phyloP scores from a whole-genome alignment of 2,797 vertebrate genomes.

The Phoxinus dragarum region DNA sequence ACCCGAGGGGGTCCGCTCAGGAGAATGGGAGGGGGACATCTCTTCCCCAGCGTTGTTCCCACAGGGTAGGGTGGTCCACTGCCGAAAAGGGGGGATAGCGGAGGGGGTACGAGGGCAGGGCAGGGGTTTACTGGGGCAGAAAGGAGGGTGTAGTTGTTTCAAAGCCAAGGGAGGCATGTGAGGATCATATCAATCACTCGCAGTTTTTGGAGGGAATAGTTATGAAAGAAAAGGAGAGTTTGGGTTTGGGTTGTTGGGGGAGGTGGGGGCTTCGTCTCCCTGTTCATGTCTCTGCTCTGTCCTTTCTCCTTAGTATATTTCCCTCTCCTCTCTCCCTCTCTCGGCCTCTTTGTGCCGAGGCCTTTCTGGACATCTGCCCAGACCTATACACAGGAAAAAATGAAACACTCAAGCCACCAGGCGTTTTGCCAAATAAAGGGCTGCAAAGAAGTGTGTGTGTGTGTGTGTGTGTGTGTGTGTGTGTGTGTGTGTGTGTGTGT shows the following conservation, averaged over 20 bases:
- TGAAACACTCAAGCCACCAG: conserved; percentile 83
- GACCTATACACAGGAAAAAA: conserved; percentile 89
- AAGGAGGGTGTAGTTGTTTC: conserved; percentile 70
- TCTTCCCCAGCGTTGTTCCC: conserved; percentile 73
- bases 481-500: conserved; percentile 63
- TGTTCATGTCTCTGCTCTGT: conserved; percentile 32
- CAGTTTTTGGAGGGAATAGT: conserved; percentile 75
- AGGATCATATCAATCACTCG: conserved; percentile 80
- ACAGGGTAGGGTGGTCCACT: conserved; percentile 73
- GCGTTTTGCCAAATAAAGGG: conserved; percentile 81
- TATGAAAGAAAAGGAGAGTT: conserved; percentile 71
- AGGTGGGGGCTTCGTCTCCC: conserved; percentile 56
- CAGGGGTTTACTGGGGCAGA: conserved; percentile 72
- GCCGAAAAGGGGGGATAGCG: conserved; percentile 45
- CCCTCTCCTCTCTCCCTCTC: conserved; percentile 72
- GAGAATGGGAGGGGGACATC: conserved; percentile 64
- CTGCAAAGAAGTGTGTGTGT: conserved; percentile 78
- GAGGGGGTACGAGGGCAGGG: conserved; percentile 77
- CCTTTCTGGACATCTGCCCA: conserved; percentile 96
- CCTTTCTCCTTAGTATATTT: conserved; percentile 40
- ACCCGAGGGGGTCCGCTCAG: conserved; percentile 74
- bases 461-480: conserved; percentile 20
- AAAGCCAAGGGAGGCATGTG: conserved; percentile 77
- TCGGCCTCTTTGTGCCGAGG: conserved; percentile 73
- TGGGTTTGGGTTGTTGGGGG: conserved; percentile 52